Evolutionary conservation across 2,888 invertebrate species (phyloP).

Genomic region (Dysmachus trigonus): DNA sequence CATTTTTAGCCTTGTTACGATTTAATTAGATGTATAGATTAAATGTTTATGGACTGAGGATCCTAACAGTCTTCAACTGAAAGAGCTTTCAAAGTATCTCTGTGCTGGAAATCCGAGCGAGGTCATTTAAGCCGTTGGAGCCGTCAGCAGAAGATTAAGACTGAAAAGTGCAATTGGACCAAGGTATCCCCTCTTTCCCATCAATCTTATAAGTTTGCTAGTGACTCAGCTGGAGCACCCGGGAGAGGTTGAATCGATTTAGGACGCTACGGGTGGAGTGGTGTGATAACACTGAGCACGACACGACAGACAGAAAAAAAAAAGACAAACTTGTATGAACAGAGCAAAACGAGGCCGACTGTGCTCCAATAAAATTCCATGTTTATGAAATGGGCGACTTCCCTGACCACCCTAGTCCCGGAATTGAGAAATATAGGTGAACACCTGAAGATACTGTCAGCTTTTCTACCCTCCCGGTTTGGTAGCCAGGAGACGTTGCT

Average conservation of each 20-base stretch:
- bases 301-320: background rate
- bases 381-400: background rate
- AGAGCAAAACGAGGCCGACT: background rate
- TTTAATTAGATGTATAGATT: too few relatives aligned
- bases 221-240: background rate
- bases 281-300: background rate
- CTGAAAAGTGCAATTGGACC: background rate
- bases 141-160: too few relatives aligned
- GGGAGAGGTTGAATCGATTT: background rate
- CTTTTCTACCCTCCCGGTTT: background rate
- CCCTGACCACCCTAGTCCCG: background rate
- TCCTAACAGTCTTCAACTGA: too few relatives aligned
- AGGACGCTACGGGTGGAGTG: background rate
- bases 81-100: too few relatives aligned
- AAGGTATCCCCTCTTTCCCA: background rate
- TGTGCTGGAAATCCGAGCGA: too few relatives aligned
- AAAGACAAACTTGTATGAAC: background rate
- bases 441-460: background rate
- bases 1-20: too few relatives aligned
- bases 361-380: conserved; percentile 45
- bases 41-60: too few relatives aligned
- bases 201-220: background rate
- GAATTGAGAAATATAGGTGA: background rate
- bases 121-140: too few relatives aligned
- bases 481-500: background rate